These are phyloP conservation scores for Agraylea sexmaculata DNA, from an alignment of 1,140 invertebrate genomes.

Conservation along the genomic window DNA sequence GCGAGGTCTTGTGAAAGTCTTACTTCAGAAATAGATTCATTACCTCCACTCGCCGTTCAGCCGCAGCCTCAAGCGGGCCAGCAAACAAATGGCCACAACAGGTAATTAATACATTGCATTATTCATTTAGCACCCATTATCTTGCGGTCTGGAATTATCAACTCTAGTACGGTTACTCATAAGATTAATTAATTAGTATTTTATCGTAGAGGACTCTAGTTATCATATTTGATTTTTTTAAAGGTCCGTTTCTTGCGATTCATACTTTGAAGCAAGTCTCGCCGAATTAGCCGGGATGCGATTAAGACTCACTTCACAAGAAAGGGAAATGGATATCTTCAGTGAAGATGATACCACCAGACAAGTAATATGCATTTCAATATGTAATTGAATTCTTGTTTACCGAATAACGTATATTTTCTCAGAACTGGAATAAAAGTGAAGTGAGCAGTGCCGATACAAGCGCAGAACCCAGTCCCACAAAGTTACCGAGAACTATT, in stretches of 20 bases:
- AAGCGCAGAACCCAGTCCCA: constrained; percentile 42
- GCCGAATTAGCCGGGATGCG: constrained; percentile 69
- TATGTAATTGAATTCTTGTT: neutral
- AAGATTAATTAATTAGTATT: neutral
- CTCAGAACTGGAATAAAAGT: constrained; percentile 16
- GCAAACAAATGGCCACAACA: constrained; percentile 33
- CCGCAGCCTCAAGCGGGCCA: constrained; percentile 15
- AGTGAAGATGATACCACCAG: constrained; percentile 60
- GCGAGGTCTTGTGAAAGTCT: constrained; percentile 37
- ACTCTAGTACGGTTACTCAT: neutral
- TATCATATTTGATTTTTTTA: constrained; percentile 9
- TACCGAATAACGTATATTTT: constrained; percentile 3
- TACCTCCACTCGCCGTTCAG: constrained; percentile 25
- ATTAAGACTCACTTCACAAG: constrained; percentile 71
- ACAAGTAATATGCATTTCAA: constrained; percentile 10
- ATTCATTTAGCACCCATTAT: neutral
- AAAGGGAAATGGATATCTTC: constrained; percentile 74
- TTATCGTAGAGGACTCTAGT: neutral
- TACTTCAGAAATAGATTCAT: constrained; percentile 29
- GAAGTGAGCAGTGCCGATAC: constrained; percentile 31
- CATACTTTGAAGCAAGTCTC: constrained; percentile 69
- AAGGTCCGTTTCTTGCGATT: constrained; percentile 80
- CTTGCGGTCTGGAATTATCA: neutral
- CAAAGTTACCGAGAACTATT: constrained; percentile 41
- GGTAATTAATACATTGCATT: constrained; percentile 21